phyloP scores from a whole-genome alignment of 2,113 vertebrate species.

The Callaeas wilsoni region DNA sequence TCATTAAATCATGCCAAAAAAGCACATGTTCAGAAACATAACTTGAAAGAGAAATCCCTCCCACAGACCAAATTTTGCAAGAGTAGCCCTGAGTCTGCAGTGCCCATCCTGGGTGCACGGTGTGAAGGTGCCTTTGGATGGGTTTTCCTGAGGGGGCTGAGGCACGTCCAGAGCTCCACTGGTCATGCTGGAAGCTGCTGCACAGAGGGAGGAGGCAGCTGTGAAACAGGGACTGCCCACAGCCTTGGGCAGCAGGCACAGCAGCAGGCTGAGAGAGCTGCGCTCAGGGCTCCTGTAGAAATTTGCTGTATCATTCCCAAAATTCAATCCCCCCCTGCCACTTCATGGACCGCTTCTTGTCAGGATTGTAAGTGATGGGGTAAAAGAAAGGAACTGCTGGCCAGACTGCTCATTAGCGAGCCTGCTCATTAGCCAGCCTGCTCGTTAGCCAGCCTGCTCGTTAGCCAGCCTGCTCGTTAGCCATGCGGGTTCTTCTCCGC shows the following conservation, averaged over 20 bases:
- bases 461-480: background rate
- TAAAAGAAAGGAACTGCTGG: background rate
- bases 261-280: background rate
- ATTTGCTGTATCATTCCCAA: background rate
- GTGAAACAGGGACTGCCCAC: background rate
- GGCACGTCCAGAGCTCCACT: background rate
- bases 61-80: background rate
- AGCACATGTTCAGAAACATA: background rate
- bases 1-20: background rate
- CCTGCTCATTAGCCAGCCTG: background rate
- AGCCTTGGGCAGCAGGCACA: background rate
- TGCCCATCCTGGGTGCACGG: accelerated
- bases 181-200: background rate
- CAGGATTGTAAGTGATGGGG: background rate
- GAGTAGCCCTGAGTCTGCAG: background rate
- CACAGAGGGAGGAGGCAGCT: background rate
- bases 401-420: background rate
- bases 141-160: background rate
- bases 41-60: background rate
- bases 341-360: background rate
- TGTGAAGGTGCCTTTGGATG: background rate
- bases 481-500: background rate
- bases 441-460: too few relatives aligned
- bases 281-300: background rate
- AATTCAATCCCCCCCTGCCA: background rate